Conservation (phyloP, 1,140 invertebrate genomes). For the Centruroides sculpturatus region DNA sequence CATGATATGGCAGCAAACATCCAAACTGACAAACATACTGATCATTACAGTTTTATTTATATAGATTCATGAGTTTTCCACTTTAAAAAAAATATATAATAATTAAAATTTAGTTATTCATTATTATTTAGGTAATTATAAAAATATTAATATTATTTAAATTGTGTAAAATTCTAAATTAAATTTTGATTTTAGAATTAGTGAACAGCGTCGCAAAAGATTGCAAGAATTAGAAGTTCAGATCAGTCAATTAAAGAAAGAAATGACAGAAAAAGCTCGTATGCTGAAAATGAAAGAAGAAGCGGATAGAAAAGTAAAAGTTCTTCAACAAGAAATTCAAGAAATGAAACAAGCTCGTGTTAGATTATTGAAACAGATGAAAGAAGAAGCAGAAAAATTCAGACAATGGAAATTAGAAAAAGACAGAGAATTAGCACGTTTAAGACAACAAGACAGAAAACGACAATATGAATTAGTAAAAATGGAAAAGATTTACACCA, state of each 20-base stretch:
- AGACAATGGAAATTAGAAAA: slow-evolving; percentile 57
- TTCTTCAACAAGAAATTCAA: slow-evolving; percentile 53
- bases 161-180: no score
- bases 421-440: slow-evolving; percentile 58
- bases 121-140: no score
- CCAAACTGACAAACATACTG: no score
- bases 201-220: slow-evolving; percentile 53
- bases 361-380: slow-evolving; percentile 68
- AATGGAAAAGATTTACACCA: slow-evolving; percentile 56
- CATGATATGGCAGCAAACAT: no score
- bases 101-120: no score
- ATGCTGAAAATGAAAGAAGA: slow-evolving; percentile 67
- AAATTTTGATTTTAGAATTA: slow-evolving; percentile 22
- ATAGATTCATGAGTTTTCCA: no score
- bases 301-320: slow-evolving; percentile 57
- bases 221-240: slow-evolving; percentile 61
- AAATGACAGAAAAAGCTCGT: slow-evolving; percentile 53
- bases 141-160: no score
- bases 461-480: slow-evolving; percentile 58
- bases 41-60: no score
- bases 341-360: slow-evolving; percentile 66
- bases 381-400: slow-evolving; percentile 64
- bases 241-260: slow-evolving; percentile 53
- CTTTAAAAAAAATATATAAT: no score
- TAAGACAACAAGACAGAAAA: slow-evolving; percentile 65